These are phyloP conservation scores for Chrysotoxum bicinctum DNA, from an alignment of 2,888 invertebrate genomes.

Conservation along the genomic window DNA sequence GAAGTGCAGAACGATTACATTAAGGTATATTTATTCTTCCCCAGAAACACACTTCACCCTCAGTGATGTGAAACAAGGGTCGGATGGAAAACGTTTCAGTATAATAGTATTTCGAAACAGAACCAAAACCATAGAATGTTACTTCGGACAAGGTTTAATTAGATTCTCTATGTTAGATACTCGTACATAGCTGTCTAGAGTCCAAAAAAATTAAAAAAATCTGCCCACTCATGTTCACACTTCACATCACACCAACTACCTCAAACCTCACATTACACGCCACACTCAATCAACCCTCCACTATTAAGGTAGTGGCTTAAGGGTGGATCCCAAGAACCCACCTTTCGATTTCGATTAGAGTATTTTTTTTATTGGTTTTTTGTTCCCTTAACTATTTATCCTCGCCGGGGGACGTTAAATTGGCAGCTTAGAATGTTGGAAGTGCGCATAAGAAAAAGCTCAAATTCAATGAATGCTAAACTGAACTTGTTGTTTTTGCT, in stretches of 20 bases:
- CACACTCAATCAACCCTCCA: constrained; percentile 1
- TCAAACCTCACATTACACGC: neutral
- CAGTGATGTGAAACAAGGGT: neutral
- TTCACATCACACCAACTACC: constrained; percentile 2
- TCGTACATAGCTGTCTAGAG: neutral
- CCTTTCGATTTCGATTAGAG: constrained; percentile 6
- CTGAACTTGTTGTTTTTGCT: neutral
- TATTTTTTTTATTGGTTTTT: constrained; percentile 32
- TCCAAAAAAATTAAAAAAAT: constrained; percentile 6
- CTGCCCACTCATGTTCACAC: constrained; percentile 31
- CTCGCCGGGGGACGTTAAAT: constrained; percentile 23
- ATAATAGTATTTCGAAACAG: constrained; percentile 16
- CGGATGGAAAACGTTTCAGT: neutral
- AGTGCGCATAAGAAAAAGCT: constrained; percentile 28
- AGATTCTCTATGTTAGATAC: constrained; percentile 29
- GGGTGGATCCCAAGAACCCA: constrained; percentile 1
- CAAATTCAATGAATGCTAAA: constrained; percentile 59
- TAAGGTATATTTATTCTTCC: neutral
- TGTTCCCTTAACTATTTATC: constrained; percentile 34
- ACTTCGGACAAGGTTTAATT: constrained; percentile 59
- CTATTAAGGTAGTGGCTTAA: constrained; percentile 6
- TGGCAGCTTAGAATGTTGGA: constrained; percentile 41
- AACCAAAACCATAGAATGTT: neutral
- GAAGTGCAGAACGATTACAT: no score
- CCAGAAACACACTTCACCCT: neutral